Evolutionary conservation across 2,888 invertebrate species (phyloP), one percentile per base, ranked within the genome.

Genomic region (Pilophorus perplexus): DNA sequence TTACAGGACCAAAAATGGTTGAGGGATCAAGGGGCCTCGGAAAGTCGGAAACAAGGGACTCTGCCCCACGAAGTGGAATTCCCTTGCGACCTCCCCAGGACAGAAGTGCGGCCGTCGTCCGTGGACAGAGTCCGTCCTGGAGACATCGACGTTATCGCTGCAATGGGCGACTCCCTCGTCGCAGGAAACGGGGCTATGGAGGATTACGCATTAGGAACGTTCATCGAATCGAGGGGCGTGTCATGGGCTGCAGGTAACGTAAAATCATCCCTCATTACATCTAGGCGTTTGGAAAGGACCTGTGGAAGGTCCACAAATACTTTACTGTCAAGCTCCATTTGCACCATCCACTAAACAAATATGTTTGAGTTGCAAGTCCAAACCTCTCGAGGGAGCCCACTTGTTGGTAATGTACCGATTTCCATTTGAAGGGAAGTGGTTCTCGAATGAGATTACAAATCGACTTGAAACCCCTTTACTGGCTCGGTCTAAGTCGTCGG

Each of bases 181-280:
- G 87, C 88, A 1, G 88, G 85, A 33, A 88, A 85, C 71, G 88
- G 88, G 0, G 88, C 88, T 0, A 75, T 87, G 71, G 87, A 87
- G 70, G 85, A 87, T 75, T 87, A 80, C 73, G 87, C 88, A 0
- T 76, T 87, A 2, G 87, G 88, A 1, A 85, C 87, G 0, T 83
- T 88, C 73, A 84, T 88, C 69, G 88, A 88, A 75, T 84, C 87
- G 70, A 78, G 88, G 57, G 88, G 88, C 1, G 85, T 88, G 1
- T 88, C 87, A 10, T 88, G 87, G 87, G 86, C 86, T 75, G 84
- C 83, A 72, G 85, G 85, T 84, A 72, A 72, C 74, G 67, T 8
- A 20, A 42, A 2, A 33, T 12, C n/a, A n/a, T 12, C 33, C 6
- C 6, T 33, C 33, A 33, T 33, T 33, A n/a, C n/a, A n/a, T n/a